Evolutionary conservation across 2,888 invertebrate genomes (phyloP), one percentile per base, ranked within the genome.

Genomic region (Periphyllus acericola): DNA sequence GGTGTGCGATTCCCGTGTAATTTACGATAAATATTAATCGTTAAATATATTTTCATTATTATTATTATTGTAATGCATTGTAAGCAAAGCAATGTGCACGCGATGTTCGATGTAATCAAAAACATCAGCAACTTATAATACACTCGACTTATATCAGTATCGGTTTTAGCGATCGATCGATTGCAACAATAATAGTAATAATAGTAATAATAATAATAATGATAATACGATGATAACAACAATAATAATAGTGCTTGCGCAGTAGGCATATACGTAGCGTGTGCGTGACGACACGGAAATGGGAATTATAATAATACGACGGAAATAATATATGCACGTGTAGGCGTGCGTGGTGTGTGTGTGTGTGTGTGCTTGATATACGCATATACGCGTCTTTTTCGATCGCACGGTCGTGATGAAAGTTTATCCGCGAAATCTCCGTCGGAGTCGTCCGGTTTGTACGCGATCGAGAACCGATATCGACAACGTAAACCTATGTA

Each of bases 201-300:
- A 71, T 32, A 82, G 52, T 6, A 32, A 46, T 21, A 71, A 81
- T 40, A 66, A 71, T 81, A 81, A 68, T 46, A 40, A 40, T 32
- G 29, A 68, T 46, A 6, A 17, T 36, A 46, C n/a, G n/a, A 79
- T 8, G 71, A 25, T 71, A 32, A 66, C n/a, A 36, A 36, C 46
- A 5, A 8, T 46, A 46, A 9, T 46, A 46, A 46, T 40, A 46
- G 81, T 46, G 68, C 52, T 32, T 5, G 5, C 5, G 46, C 8
- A 5, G 9, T 21, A n/a, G n/a, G n/a, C n/a, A 52, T 11, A 17
- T 34, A 82, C n/a, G 14, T 21, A 9, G 29, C 1, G 72, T 36
- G 72, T 74, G 74, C 74, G 74, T 74, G 83, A 83, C 74, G 36
- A 83, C 83, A 74, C 74, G 55, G 83, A 74, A 83, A 74, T 74